Evolutionary conservation across 2,797 vertebrate species (phyloP).

Genomic region (Sphaeramia orbicularis): DNA sequence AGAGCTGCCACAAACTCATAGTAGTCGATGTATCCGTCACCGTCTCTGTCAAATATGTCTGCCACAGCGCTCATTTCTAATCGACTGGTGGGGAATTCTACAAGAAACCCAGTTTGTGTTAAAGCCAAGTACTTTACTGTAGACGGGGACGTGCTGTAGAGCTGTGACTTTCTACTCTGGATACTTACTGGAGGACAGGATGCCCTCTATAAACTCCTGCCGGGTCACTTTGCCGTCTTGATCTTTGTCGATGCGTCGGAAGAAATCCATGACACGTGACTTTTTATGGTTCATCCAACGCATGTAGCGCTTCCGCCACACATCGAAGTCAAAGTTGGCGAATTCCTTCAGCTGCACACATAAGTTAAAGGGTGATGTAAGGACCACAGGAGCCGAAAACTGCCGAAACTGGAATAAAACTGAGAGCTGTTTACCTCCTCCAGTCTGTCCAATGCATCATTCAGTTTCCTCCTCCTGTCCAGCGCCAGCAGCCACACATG

Average conservation of each 20-base stretch:
- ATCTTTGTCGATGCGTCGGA: slow-evolving; percentile 99
- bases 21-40: slow-evolving; percentile 99
- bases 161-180: neutral
- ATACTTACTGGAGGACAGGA: slow-evolving; percentile 97
- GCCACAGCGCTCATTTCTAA: slow-evolving; percentile 99
- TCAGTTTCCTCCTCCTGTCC: slow-evolving; percentile 95
- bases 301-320: slow-evolving; percentile 99
- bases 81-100: slow-evolving; percentile 97
- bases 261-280: slow-evolving; percentile 99
- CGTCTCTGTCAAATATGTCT: slow-evolving; percentile 98
- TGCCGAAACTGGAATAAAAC: neutral
- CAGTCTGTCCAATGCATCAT: slow-evolving; percentile 95
- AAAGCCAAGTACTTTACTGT: slow-evolving; percentile 1
- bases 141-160: neutral
- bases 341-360: slow-evolving; percentile 93
- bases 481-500: slow-evolving; percentile 98
- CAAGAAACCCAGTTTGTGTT: slow-evolving; percentile 11
- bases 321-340: slow-evolving; percentile 98
- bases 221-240: slow-evolving; percentile 99
- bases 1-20: slow-evolving; percentile 99
- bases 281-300: slow-evolving; percentile 99
- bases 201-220: slow-evolving; percentile 99
- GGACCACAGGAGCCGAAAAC: neutral
- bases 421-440: slow-evolving; percentile 89
- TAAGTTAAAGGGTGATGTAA: neutral